Evolutionary conservation across 2,888 invertebrate genomes (phyloP), one percentile per base, ranked within the genome.

Genomic region (Drosophila antonietae): DNA sequence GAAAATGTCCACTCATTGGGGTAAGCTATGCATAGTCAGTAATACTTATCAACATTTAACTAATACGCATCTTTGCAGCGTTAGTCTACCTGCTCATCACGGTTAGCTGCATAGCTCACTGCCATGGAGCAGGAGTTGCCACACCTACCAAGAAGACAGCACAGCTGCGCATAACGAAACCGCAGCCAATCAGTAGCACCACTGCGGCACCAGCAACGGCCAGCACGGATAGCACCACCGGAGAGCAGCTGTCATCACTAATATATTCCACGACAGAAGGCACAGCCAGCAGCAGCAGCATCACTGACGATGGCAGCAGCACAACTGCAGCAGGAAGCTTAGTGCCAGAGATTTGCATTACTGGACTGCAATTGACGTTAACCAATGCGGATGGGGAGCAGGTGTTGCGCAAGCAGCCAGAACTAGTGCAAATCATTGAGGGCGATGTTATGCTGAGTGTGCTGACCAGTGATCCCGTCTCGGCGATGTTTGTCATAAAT

Each of bases 361-460:
- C 91, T 59, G 92, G 93, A 18, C 73, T 92, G n/a, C 89, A 88
- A 51, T 51, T 87, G 18, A 69, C 75, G 7, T 55, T 78, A 0
- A 74, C 49, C 14, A 76, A 68, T 58, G 76, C 75, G 46, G 80
- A 83, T 18, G 81, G 78, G 28, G 81, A 79, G 37, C 63, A 73
- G 2, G 73, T 82, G 8, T 68, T 88, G 12, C 82, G 72, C 0
- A 76, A 74, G 7, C 91, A 92, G 67, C 77, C 78, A 15, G 90
- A 90, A 33, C 81, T 92, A 15, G 90, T 93, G 4, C 88, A 91
- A 66, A 81, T 81, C n/a, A 88, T 92, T 18, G 91, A 92, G 57
- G 93, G 93, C 3, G 92, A 92, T 52, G 91, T 91, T 3, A 88
- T 92, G 79, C 72, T 93, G 8, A 92, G 93, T 47, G 89, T 93